Base-by-base conservation (phyloP, 2,888 invertebrate genomes). In the Acanthosepion esculentum region DNA sequence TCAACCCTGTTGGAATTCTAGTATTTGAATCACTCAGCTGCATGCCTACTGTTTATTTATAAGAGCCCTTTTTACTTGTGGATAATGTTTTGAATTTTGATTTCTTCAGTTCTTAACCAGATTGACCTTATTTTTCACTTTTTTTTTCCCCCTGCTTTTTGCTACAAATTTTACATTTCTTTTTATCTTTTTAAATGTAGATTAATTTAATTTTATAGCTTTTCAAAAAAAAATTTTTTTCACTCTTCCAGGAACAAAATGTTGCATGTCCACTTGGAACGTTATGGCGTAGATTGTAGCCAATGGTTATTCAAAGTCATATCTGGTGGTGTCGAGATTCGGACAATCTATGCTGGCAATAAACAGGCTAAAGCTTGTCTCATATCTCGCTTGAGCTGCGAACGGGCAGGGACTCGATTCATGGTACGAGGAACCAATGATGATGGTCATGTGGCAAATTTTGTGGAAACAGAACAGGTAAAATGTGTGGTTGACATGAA, bases 391-490 rank as follows among this genome's bases (percentile, higher is more conserved):
- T 98, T 99, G 59, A 99, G 99, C 97, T 99, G 99, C 98, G 99
- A 99, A 98, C 98, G 99, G 96, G 99, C 99, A 94, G 99, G 99
- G 55, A 99, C 99, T 50, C 98, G 99, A 96, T 99, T 99, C 97
- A 99, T 99, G 98, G 99, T 99, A 0, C 98, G 99, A 96, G 99
- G 99, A n/a, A 99, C 99, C 95, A 99, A 99, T 98, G 99, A 99
- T 98, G 99, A 99, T 97, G 99, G 99, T 0, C 99, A 99, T 98
- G 99, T 99, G 33, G 99, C 99, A 1, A 99, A 99, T 98, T 99
- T 99, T 98, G 99, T 99, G 55, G 99, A 99, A 98, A 99, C 99
- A 0, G 99, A 99, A 98, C 99, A 99, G 98, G 99, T 99, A 33
- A 91, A 94, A 41, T 18, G 33, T 78, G n/a, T n/a, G 78, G 33